Evolutionary conservation across 2,113 vertebrate species (phyloP).

Genomic region (Candoia aspera): DNA sequence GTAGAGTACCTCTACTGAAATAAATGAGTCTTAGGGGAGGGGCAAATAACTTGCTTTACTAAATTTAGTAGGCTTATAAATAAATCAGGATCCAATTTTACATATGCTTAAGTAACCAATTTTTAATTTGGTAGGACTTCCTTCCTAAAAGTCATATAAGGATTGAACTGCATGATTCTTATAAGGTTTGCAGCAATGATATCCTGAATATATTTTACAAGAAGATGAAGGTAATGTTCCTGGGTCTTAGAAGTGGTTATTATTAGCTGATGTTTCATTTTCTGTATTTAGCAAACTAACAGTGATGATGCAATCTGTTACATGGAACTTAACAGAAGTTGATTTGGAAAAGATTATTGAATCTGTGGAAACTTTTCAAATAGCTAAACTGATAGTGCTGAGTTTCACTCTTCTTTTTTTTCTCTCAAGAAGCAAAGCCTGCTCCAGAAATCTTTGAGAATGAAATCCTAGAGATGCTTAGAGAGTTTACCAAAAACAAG

Average conservation of each 20-base stretch:
- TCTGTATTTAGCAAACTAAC: background rate
- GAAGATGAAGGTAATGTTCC: background rate
- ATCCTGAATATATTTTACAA: background rate
- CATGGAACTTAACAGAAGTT: background rate
- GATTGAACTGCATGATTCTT: background rate
- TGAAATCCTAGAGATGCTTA: conserved; percentile 84
- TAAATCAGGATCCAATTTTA: background rate
- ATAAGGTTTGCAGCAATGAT: background rate
- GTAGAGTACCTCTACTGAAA: background rate
- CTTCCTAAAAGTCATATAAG: background rate
- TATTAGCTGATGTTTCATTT: background rate
- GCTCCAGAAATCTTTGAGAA: conserved; percentile 72
- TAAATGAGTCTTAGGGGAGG: background rate
- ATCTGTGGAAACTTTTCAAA: fast-evolving
- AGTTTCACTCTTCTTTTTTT: background rate
- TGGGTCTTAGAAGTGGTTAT: background rate
- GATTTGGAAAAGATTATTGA: background rate
- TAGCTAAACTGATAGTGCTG: fast-evolving
- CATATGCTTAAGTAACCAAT: background rate
- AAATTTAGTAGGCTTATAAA: background rate
- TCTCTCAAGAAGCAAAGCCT: conserved; percentile 70
- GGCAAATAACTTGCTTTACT: background rate
- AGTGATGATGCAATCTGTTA: background rate
- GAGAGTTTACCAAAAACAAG: conserved; percentile 90
- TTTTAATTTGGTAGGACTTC: background rate